Evolutionary conservation across 2,888 invertebrate genomes (phyloP).

Genomic region (Drosophila differens): DNA sequence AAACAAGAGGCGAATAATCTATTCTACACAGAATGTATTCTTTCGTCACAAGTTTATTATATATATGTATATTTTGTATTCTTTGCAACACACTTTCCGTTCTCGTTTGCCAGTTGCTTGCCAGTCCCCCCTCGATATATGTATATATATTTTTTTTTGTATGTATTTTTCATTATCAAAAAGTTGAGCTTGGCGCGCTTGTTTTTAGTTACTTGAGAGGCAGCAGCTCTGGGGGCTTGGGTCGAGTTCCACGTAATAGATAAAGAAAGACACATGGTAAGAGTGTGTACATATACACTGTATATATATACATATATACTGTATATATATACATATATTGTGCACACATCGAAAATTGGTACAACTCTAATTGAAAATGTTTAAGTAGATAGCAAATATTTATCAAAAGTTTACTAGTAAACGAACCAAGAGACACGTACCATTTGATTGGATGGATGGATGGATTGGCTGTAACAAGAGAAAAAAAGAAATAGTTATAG

Average conservation of each 20-base stretch:
- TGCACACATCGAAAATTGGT: slow-evolving; percentile 61
- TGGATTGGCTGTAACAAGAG: slow-evolving; percentile 6
- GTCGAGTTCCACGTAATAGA: slow-evolving; percentile 52
- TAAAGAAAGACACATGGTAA: slow-evolving; percentile 39
- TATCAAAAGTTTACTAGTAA: slow-evolving; percentile 66
- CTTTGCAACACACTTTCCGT: slow-evolving; percentile 28
- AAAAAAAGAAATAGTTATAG: slow-evolving; percentile 6
- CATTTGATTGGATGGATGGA: slow-evolving; percentile 62
- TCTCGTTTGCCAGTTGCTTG: slow-evolving; percentile 5
- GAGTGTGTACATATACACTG: slow-evolving; percentile 1
- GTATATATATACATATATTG: slow-evolving; percentile 10
- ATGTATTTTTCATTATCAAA: slow-evolving; percentile 46
- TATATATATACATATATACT: slow-evolving; percentile 9
- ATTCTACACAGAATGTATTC: slow-evolving; percentile 1
- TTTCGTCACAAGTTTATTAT: slow-evolving; percentile 15
- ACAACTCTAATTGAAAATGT: slow-evolving; percentile 79
- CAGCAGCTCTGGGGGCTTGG: slow-evolving; percentile 2
- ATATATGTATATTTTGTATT: background rate
- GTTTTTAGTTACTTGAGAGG: slow-evolving; percentile 26
- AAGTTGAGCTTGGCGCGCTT: slow-evolving; percentile 42
- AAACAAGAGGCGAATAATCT: background rate
- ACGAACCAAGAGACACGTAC: slow-evolving; percentile 64
- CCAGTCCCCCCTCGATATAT: slow-evolving; percentile 32
- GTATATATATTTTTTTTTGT: background rate
- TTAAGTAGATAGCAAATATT: slow-evolving; percentile 75